Evolutionary conservation across 2,113 vertebrate genomes (phyloP).

Genomic region (Bos taurus): ARS-UCD2.0 NC_037356.1:31716001-31716500

Average conservation of each 20-base stretch:
- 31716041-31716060: constrained; percentile 2
- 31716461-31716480: not conserved
- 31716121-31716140: constrained; percentile 23
- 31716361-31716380: constrained; percentile 64
- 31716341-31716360: constrained; percentile 51
- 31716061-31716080: constrained; percentile 26
- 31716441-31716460: not conserved
- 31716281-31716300: not conserved
- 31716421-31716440: not conserved
- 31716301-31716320: constrained; percentile 56
- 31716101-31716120: constrained; percentile 48
- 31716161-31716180: constrained; percentile 40
- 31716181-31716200: constrained; percentile 28
- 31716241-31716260: constrained; percentile 34
- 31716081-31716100: constrained; percentile 57
- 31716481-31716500: not conserved
- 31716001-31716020: not conserved
- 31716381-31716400: constrained; percentile 27
- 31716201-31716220: not conserved
- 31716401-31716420: not conserved
- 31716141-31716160: constrained; percentile 43
- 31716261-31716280: not conserved
- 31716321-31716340: constrained; percentile 49
- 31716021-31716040: constrained; percentile 6
- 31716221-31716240: constrained; percentile 10